phyloP scores from a whole-genome alignment of 92 coral and sea anemone genomes.

The Ricordea florida region DNA sequence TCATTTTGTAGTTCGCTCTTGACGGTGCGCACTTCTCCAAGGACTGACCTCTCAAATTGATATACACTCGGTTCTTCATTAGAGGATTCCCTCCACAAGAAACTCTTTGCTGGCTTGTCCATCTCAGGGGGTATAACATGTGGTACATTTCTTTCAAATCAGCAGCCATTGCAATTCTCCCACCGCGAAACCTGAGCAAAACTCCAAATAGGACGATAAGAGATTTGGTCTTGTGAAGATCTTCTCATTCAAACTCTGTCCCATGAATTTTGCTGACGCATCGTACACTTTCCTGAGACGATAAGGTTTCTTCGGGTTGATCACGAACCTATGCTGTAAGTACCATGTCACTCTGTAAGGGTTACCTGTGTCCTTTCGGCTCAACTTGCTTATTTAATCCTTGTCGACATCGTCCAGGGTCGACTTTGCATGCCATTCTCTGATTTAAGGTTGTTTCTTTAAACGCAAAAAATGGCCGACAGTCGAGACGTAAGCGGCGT shows the following conservation, averaged over 20 bases:
- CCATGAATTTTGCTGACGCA: constrained; percentile 31
- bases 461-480: constrained; percentile 92
- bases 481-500: constrained; percentile 44
- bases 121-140: not conserved
- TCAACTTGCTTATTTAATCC: constrained; percentile 28
- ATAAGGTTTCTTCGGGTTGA: constrained; percentile 30
- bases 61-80: not conserved
- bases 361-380: constrained; percentile 18
- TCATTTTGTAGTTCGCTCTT: not conserved
- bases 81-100: not conserved
- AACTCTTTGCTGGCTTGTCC: not conserved
- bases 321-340: constrained; percentile 31
- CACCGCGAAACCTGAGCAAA: constrained; percentile 37
- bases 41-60: not conserved
- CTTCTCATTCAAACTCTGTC: constrained; percentile 28
- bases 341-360: constrained; percentile 32
- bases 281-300: constrained; percentile 32
- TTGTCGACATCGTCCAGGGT: constrained; percentile 45
- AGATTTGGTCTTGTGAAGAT: constrained; percentile 31
- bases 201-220: constrained; percentile 56
- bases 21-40: not conserved
- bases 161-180: constrained; percentile 30
- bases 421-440: constrained; percentile 34
- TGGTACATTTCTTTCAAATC: constrained; percentile 42
- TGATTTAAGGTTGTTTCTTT: constrained; percentile 12